phyloP scores from a whole-genome alignment of 2,888 invertebrate species.

The Oligia latruncula region DNA sequence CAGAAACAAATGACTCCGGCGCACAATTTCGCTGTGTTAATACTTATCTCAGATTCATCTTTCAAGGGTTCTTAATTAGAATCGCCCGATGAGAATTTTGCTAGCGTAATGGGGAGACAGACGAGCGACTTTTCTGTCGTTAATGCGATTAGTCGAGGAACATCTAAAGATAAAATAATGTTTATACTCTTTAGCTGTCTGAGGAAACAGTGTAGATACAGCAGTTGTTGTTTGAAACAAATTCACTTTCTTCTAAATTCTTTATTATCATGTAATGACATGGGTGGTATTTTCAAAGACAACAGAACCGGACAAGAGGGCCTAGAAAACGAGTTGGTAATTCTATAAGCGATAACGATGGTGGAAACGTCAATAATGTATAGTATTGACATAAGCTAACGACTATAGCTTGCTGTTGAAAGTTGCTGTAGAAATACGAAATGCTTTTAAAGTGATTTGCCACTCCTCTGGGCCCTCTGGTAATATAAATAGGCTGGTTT shows the following conservation, averaged over 20 bases:
- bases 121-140: constrained; percentile 62
- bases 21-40: constrained; percentile 73
- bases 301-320: not conserved
- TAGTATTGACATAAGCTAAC: not conserved
- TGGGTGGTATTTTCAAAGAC: not conserved
- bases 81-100: constrained; percentile 76
- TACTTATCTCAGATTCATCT: constrained; percentile 85
- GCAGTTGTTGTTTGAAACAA: not conserved
- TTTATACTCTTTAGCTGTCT: not conserved
- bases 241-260: not conserved
- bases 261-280: too few relatives aligned
- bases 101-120: constrained; percentile 40
- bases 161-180: not conserved
- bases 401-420: not conserved
- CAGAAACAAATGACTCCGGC: constrained; percentile 68
- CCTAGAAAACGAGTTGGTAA: not conserved
- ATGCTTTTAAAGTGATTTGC: not conserved
- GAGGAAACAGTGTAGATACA: too few relatives aligned
- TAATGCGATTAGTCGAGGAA: not conserved
- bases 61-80: constrained; percentile 85
- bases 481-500: not conserved
- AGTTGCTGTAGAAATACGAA: not conserved
- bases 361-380: not conserved
- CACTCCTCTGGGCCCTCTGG: not conserved
- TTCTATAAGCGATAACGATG: too few relatives aligned